Evolutionary conservation across 2,113 vertebrate genomes (phyloP), one percentile per base, ranked within the genome.

Genomic region (Melanerpes formicivorus): DNA sequence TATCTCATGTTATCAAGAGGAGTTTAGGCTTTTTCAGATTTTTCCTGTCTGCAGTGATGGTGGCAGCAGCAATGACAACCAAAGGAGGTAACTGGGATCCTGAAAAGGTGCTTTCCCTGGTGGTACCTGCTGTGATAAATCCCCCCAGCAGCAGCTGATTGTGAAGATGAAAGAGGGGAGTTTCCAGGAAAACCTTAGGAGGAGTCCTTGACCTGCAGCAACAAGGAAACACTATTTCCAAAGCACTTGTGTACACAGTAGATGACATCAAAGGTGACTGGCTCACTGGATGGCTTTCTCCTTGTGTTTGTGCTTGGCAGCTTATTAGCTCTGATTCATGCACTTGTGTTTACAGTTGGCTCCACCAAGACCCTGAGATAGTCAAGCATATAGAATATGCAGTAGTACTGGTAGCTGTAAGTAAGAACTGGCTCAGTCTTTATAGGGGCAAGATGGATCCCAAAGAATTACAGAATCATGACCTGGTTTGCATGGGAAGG

Each of bases 341-440:
- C 4, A 32, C 9, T 11, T 67, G 63, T 86, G 3, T 48, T 65
- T 58, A 22, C 59, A 11, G 54, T 11, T 18, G 18, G 77, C 91
- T 84, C 87, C 52, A 30, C 80, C 70, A 37, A 1, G 50, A 34
- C 15, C 66, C 48, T 6, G 74, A 58, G 27, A 6, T 9, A 13
- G 72, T 2, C 15, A 5, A 40, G 71, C 6, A 2, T 0, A 0
- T 2, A 0, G 42, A 11, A 11, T 2, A 8, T 22, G 0, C 50
- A 1, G 27, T 3, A 2, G 40, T 16, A 9, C 23, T 62, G 70
- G 8, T 21, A 34, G 32, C 70, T 77, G 40, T 2, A 2, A 21
- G 66, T 21, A 21, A 42, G 63, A 50, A 3, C 27, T 74, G 58
- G 1, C 15, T 18, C 1, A 0, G 4, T 8, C 46, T 70, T 54